Evolutionary conservation across 64 coral and sea anemone genomes (phyloP), one percentile per base, ranked within the genome.

Genomic region (Catalaphyllia jardinei): DNA sequence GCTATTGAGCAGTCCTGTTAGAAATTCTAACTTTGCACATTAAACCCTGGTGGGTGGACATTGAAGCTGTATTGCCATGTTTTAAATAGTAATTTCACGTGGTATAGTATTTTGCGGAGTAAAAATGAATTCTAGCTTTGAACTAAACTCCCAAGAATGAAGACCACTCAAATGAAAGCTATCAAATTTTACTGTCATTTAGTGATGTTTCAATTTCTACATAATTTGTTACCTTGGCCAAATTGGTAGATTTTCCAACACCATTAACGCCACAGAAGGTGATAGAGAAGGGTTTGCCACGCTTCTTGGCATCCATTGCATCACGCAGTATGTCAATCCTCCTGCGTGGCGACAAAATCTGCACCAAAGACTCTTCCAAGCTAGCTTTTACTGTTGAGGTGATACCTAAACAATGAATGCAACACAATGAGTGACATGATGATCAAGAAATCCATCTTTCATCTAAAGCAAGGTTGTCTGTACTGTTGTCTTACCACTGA

Each of bases 251-350:
- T 55, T 98, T 98, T 22, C 96, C 96, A 67, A 98, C 96, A 83
- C 96, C 96, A 88, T 98, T 98, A 17, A 98, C 96, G 4, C 96
- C 96, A 71, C 96, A 98, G 78, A 98, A 98, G 16, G 96, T 98
- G 51, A 98, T 74, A 25, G 92, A 91, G 31, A 93, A 98, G 0
- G 96, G 96, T 31, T 71, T 73, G 10, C 91, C 88, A 67, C 76
- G 91, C 24, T 82, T 87, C 35, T 95, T 95, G 39, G 90, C 75
- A 31, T 95, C 96, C 96, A 98, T 95, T 46, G 92, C 93, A 75
- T 98, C 96, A 29, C 96, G 96, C 13, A 98, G 90, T 61, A 98
- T 98, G 49, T 98, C 96, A 50, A 98, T 86, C 61, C 96, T 88
- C 2, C 96, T 90, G 25, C 74, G 88, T 16, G 96, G 96, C 3